A percentile compares a stretch with the other conserved stretches of the same genome.
Conservation (phyloP, 1,140 invertebrate species). For the Drosophila sproati region DNA sequence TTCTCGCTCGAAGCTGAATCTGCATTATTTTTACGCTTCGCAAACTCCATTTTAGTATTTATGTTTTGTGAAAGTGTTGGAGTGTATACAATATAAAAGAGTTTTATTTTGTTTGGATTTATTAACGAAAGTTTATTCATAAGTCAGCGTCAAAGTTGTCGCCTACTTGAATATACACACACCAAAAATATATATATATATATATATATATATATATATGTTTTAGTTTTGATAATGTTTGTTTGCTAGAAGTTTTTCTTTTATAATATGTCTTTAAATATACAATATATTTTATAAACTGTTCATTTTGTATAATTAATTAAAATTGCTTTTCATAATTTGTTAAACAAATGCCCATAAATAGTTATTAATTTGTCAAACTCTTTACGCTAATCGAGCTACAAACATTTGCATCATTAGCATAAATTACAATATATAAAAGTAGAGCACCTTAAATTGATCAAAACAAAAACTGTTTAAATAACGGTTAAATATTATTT, state of each 20-base stretch:
- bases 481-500: constrained; percentile 20
- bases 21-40: neutral
- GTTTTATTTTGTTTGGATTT: neutral
- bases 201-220: too few relatives aligned
- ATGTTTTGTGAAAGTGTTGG: neutral
- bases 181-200: too few relatives aligned
- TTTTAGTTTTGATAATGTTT: neutral
- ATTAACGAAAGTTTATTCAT: constrained; percentile 39
- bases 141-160: constrained; percentile 2
- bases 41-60: neutral
- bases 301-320: constrained; percentile 21
- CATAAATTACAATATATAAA: constrained; percentile 24
- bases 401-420: constrained; percentile 36
- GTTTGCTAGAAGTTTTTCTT: neutral
- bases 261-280: constrained; percentile 15
- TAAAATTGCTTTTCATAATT: constrained; percentile 36
- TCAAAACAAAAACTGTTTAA: constrained; percentile 20
- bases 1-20: neutral
- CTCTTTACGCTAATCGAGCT: constrained; percentile 21
- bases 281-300: constrained; percentile 40
- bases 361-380: neutral
- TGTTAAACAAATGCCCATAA: constrained; percentile 35
- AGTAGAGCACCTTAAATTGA: constrained; percentile 51
- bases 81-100: neutral
- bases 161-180: neutral